Evolutionary conservation across 2,797 vertebrate species (phyloP).

Genomic region (Fratercula arctica): DNA sequence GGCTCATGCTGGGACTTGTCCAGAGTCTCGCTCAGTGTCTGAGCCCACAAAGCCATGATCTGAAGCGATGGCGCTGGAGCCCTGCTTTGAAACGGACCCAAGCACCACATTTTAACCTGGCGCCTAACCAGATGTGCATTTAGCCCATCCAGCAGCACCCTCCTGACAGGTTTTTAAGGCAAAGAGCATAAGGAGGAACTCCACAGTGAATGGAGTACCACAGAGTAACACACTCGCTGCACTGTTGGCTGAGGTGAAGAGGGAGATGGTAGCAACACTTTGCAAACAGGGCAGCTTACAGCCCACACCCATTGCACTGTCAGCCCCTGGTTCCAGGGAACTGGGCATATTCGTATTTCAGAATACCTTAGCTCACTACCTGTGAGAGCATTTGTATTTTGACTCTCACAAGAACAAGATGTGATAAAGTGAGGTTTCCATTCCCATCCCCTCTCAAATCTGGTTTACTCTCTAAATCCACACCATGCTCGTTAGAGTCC

Average conservation of each 20-base stretch:
- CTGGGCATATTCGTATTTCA: too few species aligned
- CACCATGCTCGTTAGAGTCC: background rate
- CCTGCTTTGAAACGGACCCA: conserved; percentile 12
- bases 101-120: background rate
- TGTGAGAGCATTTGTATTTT: background rate
- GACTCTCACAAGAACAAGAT: background rate
- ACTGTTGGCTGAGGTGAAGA: background rate
- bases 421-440: background rate
- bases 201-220: background rate
- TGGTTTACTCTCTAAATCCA: background rate
- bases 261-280: background rate
- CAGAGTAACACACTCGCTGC: background rate
- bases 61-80: background rate
- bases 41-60: background rate
- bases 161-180: background rate
- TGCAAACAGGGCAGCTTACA: background rate
- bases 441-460: background rate
- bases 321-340: background rate
- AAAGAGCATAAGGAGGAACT: background rate
- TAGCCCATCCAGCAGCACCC: background rate
- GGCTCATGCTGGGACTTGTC: conserved; percentile 1
- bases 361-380: background rate
- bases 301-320: background rate
- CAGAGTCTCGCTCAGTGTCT: background rate
- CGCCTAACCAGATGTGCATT: background rate